Base-by-base conservation (phyloP, 2,888 invertebrate species). In the Spatulosminthurus flaviceps region DNA sequence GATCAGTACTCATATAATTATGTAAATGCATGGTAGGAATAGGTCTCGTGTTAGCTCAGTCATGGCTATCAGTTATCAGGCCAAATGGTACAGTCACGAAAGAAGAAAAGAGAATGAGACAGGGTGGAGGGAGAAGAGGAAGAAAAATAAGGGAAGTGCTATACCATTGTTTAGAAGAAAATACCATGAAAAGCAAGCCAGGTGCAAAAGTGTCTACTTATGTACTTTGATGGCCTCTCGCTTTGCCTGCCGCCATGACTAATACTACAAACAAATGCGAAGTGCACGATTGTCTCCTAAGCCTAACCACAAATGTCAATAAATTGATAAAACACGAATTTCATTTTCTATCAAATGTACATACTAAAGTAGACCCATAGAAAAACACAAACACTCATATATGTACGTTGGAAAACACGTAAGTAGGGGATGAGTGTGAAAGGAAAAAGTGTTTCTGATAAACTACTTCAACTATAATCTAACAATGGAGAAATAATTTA, bases 291-390 rank as follows among this genome's bases (percentile, higher is more conserved):
- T 16, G 7, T 51, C 51, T 19, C 51, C 51, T 19, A 13, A 51
- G 2, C n/a, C 19, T 9, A 5, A 5, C 51, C 51, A 5, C 51
- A 51, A 51, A 51, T 11, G 16, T 9, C 41, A 51, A 19, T n/a
- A 51, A n/a, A 51, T 51, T 51, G 51, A 51, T 51, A 51, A 51
- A 51, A 51, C 51, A 51, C 51, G 51, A 51, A 51, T 51, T 51
- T 51, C 51, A 5, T 51, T 5, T 51, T 51, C 51, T 2, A 2
- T 13, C 19, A 2, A 51, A n/a, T 51, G n/a, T n/a, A n/a, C n/a
- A n/a, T n/a, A n/a, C n/a, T n/a, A n/a, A n/a, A n/a, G n/a, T n/a
- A n/a, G n/a, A n/a, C n/a, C n/a, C n/a, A n/a, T n/a, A n/a, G n/a
- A n/a, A n/a, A n/a, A n/a, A n/a, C n/a, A n/a, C n/a, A n/a, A 41